Conservation (phyloP, 1,140 invertebrate species). For the Orius insidiosus region DNA sequence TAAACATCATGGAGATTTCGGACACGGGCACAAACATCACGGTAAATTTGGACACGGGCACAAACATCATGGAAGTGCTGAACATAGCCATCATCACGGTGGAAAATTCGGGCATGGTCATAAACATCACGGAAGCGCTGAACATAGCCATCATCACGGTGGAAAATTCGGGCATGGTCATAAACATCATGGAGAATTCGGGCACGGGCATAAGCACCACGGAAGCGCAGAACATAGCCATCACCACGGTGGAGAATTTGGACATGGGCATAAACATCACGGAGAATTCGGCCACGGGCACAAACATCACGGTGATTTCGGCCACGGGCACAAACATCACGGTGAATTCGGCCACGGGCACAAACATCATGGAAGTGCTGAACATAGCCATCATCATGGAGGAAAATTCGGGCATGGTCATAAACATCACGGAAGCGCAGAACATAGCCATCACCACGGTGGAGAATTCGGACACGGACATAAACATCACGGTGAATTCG, state of each 20-base stretch:
- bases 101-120: slow-evolving; percentile 10
- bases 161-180: slow-evolving; percentile 8
- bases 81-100: slow-evolving; percentile 12
- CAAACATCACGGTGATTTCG: slow-evolving; percentile 8
- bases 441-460: too few species aligned
- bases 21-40: slow-evolving; percentile 11
- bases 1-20: slow-evolving; percentile 13
- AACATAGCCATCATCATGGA: slow-evolving; percentile 5
- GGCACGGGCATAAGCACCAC: slow-evolving; percentile 11
- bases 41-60: slow-evolving; percentile 10
- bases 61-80: slow-evolving; percentile 13
- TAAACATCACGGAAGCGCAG: slow-evolving; percentile 8
- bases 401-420: slow-evolving; percentile 5
- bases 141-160: slow-evolving; percentile 11
- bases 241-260: slow-evolving; percentile 8
- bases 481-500: slow-evolving; percentile 6
- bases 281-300: slow-evolving; percentile 11
- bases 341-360: slow-evolving; percentile 7
- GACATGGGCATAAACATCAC: slow-evolving; percentile 13
- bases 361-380: slow-evolving; percentile 3
- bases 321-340: slow-evolving; percentile 8
- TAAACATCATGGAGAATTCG: slow-evolving; percentile 13
- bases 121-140: slow-evolving; percentile 11
- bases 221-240: slow-evolving; percentile 11
- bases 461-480: too few species aligned